Evolutionary conservation across 2,113 vertebrate species (phyloP).

Genomic region (Vulpes lagopus): DNA sequence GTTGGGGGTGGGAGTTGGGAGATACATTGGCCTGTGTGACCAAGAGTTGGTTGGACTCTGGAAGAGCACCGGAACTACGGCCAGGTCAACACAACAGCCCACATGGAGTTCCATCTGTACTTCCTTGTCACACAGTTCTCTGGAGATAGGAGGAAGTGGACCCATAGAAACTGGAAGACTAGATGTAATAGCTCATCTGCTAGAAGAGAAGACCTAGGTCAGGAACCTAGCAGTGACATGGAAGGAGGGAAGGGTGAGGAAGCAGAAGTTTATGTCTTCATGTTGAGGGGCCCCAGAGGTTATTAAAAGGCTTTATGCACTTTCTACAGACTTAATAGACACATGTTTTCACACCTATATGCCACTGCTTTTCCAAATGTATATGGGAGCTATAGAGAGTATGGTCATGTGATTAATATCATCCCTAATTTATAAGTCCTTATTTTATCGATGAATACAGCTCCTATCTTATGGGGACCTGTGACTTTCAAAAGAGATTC

Average conservation of each 20-base stretch:
- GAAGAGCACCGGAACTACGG: background rate
- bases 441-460: background rate
- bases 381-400: background rate
- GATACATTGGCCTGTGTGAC: background rate
- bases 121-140: background rate
- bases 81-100: background rate
- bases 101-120: background rate
- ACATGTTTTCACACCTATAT: background rate
- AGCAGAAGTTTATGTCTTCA: background rate
- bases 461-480: background rate
- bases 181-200: background rate
- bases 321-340: background rate
- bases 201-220: background rate
- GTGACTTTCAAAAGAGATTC: slow-evolving; percentile 4
- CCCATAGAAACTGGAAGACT: background rate
- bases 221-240: background rate
- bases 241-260: background rate
- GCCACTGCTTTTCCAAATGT: background rate
- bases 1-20: background rate
- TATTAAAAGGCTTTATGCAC: background rate
- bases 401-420: background rate
- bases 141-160: background rate
- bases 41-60: background rate
- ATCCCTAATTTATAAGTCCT: background rate
- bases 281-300: background rate